phyloP scores from a whole-genome alignment of 2,888 invertebrate genomes.

The Coenonympha glycerion region DNA sequence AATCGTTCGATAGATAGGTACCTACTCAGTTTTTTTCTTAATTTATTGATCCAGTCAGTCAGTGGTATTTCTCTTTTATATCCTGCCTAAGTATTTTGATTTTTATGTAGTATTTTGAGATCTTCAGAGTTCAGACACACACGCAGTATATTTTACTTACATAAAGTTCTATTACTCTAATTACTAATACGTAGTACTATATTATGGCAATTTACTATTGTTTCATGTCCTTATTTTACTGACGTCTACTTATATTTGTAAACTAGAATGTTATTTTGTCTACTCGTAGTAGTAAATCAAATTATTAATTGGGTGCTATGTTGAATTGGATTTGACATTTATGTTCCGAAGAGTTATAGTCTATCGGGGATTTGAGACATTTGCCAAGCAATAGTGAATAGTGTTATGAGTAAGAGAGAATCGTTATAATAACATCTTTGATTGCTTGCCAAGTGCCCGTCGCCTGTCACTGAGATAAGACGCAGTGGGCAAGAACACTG shows the following conservation, averaged over 20 bases:
- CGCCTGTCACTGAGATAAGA: conserved; percentile 47
- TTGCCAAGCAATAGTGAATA: conserved; percentile 54
- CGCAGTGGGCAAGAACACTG: conserved; percentile 39
- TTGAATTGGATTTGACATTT: conserved; percentile 48
- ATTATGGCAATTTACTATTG: background rate
- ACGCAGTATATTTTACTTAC: too few relatives aligned
- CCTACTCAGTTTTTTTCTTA: too few relatives aligned
- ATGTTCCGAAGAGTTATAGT: conserved; percentile 54
- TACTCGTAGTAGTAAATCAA: conserved; percentile 36
- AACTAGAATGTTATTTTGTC: conserved; percentile 13
- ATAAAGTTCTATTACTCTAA: too few relatives aligned
- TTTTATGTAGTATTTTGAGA: too few relatives aligned
- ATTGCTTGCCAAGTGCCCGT: conserved; percentile 61
- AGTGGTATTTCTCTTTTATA: too few relatives aligned
- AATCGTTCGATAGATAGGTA: too few relatives aligned
- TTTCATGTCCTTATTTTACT: conserved; percentile 4
- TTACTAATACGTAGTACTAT: too few relatives aligned
- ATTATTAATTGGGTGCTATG: conserved; percentile 40
- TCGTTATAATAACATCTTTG: conserved; percentile 68
- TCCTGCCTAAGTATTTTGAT: too few relatives aligned
- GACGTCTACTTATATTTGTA: conserved; percentile 12
- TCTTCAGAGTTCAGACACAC: too few relatives aligned
- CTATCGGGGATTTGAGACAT: conserved; percentile 57
- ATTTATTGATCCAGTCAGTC: too few relatives aligned
- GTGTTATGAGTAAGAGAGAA: conserved; percentile 63